These are phyloP conservation scores for Glaucomys volans DNA, from an alignment of 2,113 vertebrate genomes.

Conservation along the genomic window DNA sequence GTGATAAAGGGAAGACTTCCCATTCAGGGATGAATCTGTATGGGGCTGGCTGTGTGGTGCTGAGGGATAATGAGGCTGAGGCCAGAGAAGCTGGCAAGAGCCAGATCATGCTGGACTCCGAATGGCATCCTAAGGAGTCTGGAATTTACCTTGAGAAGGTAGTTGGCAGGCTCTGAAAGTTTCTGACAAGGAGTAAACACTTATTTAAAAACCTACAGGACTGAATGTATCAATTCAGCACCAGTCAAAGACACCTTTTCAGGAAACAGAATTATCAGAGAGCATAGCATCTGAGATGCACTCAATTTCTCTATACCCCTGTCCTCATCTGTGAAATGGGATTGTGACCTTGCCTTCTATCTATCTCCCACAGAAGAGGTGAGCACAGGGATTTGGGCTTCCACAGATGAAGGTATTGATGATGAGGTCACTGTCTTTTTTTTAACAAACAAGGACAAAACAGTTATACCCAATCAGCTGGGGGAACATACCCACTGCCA, in stretches of 20 bases:
- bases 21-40: not conserved
- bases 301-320: not conserved
- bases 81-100: not conserved
- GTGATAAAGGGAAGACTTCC: not conserved
- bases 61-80: not conserved
- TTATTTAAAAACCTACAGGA: not conserved
- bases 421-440: not conserved
- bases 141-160: not conserved
- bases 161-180: not conserved
- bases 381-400: not conserved
- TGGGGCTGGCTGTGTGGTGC: not conserved
- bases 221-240: not conserved
- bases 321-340: not conserved
- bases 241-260: not conserved
- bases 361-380: not conserved
- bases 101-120: not conserved
- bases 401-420: not conserved
- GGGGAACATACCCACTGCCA: conserved; percentile 64
- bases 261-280: not conserved
- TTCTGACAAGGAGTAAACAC: not conserved
- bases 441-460: conserved; percentile 67
- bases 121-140: not conserved
- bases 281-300: not conserved
- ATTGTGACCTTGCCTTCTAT: not conserved
- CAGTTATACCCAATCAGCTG: conserved; percentile 46